Percentiles rank a stretch among this genome's conserved stretches.
phyloP scores from a whole-genome alignment of 2,113 vertebrate genomes.

The Enhydra lutris region DNA sequence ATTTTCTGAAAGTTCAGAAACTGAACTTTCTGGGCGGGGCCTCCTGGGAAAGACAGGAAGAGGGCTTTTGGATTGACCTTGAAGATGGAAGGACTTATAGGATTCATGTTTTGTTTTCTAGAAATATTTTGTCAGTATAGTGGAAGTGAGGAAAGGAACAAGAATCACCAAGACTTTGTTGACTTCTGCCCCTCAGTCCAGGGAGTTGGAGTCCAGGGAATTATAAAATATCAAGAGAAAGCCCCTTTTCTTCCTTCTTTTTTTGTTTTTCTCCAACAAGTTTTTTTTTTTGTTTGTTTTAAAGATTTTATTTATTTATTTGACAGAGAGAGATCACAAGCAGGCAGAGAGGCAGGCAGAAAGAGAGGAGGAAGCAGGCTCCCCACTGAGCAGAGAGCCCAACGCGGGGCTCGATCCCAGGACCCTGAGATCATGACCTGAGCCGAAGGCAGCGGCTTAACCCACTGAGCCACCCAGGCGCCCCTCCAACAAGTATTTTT shows the following conservation, averaged over 20 bases:
- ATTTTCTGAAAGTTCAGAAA: neutral
- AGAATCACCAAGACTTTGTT: neutral
- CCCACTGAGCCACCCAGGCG: too few relatives aligned
- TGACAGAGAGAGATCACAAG: too few relatives aligned
- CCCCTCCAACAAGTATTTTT: neutral
- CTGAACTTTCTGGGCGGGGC: neutral
- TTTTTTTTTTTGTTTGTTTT: too few relatives aligned
- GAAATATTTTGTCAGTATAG: neutral
- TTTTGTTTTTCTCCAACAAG: neutral
- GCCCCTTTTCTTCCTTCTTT: neutral
- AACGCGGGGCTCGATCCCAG: too few relatives aligned
- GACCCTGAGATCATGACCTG: too few relatives aligned
- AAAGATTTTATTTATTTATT: too few relatives aligned
- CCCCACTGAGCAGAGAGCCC: too few relatives aligned
- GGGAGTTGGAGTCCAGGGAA: neutral
- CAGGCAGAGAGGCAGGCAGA: too few relatives aligned
- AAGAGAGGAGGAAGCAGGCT: too few relatives aligned
- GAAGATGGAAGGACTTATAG: neutral
- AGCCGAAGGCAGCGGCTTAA: too few relatives aligned
- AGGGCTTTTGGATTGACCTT: neutral
- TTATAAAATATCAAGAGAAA: neutral
- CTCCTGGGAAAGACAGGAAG: neutral
- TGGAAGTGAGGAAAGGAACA: neutral
- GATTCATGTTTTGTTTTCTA: neutral
- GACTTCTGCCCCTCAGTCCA: neutral